phyloP scores from a whole-genome alignment of 1,140 invertebrate genomes.

The Macrosteles quadrilineatus region DNA sequence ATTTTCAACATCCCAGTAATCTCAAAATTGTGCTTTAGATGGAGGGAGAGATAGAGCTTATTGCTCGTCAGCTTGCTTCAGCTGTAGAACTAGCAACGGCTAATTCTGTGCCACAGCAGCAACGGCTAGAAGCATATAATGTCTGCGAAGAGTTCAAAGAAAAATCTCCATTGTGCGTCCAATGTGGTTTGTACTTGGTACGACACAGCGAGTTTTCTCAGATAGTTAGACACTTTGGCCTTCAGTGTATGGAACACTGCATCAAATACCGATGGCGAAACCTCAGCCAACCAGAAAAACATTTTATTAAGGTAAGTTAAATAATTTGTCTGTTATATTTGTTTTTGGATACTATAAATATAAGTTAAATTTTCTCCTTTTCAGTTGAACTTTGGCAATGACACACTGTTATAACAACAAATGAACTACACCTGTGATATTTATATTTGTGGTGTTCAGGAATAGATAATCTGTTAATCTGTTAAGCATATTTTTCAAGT shows the following conservation, averaged over 20 bases:
- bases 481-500: too few species aligned
- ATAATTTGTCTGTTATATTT: too few species aligned
- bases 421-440: too few species aligned
- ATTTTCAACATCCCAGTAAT: too few species aligned
- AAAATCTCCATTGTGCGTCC: slow-evolving; percentile 79
- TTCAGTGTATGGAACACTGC: slow-evolving; percentile 87
- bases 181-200: slow-evolving; percentile 79
- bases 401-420: too few species aligned
- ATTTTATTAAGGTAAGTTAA: slow-evolving; percentile 74
- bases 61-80: slow-evolving; percentile 73
- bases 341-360: too few species aligned
- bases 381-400: too few species aligned
- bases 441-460: too few species aligned
- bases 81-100: slow-evolving; percentile 81
- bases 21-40: slow-evolving; percentile 26
- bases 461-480: too few species aligned
- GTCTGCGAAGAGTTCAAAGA: slow-evolving; percentile 84
- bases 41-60: slow-evolving; percentile 42
- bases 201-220: slow-evolving; percentile 69
- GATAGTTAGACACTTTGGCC: slow-evolving; percentile 67
- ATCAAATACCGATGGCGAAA: slow-evolving; percentile 90
- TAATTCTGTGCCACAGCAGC: slow-evolving; percentile 66
- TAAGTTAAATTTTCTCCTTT: too few species aligned
- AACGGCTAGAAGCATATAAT: slow-evolving; percentile 75
- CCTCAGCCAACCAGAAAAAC: slow-evolving; percentile 80